Evolutionary conservation across 2,888 invertebrate genomes (phyloP).

Genomic region (Lapara coniferarum): DNA sequence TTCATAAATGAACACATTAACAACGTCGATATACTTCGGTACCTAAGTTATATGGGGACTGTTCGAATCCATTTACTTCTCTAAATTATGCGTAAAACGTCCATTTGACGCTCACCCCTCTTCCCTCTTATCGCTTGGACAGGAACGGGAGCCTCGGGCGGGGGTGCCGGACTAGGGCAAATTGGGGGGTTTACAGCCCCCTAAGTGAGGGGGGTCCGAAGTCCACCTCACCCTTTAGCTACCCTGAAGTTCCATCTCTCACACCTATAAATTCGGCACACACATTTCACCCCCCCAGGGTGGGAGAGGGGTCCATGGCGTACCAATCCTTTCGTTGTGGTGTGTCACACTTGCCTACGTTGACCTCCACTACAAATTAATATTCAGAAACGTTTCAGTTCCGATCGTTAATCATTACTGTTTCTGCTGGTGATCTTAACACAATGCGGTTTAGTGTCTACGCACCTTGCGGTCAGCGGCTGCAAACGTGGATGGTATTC

Average conservation of each 20-base stretch:
- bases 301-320: constrained; percentile 68
- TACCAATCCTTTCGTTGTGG: constrained; percentile 80
- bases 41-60: constrained; percentile 74
- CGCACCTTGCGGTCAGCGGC: constrained; percentile 2
- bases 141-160: constrained; percentile 80
- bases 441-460: constrained; percentile 35
- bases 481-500: background rate
- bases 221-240: constrained; percentile 83
- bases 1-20: constrained; percentile 47
- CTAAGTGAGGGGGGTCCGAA: constrained; percentile 79
- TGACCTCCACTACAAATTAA: constrained; percentile 83
- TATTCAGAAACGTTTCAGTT: constrained; percentile 81
- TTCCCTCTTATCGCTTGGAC: constrained; percentile 84
- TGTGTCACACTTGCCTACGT: constrained; percentile 80
- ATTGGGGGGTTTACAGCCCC: constrained; percentile 75
- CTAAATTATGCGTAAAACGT: constrained; percentile 85
- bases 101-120: constrained; percentile 83
- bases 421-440: constrained; percentile 64
- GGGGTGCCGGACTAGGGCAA: constrained; percentile 83
- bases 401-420: constrained; percentile 79
- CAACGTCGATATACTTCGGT: constrained; percentile 60
- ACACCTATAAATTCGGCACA: constrained; percentile 84
- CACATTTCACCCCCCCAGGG: constrained; percentile 77
- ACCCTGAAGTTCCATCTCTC: constrained; percentile 84
- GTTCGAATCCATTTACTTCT: constrained; percentile 84